phyloP scores from a whole-genome alignment of 1,140 invertebrate genomes.

The Megathymus violae region DNA sequence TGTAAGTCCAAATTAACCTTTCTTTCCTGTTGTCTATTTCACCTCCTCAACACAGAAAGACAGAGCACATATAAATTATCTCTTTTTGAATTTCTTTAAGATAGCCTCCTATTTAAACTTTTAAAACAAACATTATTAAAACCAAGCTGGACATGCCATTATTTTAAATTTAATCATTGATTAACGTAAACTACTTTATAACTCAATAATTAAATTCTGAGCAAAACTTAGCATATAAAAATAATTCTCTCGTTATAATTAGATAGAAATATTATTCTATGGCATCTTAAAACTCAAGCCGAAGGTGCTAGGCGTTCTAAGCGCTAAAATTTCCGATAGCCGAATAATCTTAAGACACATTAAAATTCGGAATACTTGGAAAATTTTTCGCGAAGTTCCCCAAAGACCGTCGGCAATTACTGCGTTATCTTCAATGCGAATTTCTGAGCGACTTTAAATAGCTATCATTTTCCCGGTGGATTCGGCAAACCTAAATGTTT shows the following conservation, averaged over 20 bases:
- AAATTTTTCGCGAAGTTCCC: constrained; percentile 47
- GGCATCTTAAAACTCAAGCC: constrained; percentile 7
- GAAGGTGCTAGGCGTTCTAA: background rate
- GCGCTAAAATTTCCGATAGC: constrained; percentile 21
- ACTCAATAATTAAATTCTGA: background rate
- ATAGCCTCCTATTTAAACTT: too few relatives aligned
- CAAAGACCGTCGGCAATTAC: constrained; percentile 61
- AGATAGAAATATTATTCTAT: background rate
- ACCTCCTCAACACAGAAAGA: too few relatives aligned
- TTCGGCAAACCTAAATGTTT: constrained; percentile 49
- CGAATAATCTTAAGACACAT: constrained; percentile 31
- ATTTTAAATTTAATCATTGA: background rate
- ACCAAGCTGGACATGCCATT: background rate
- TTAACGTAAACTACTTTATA: background rate
- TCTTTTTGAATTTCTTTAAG: too few relatives aligned
- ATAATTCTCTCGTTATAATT: constrained; percentile 1
- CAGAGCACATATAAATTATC: too few relatives aligned
- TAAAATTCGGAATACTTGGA: constrained; percentile 40
- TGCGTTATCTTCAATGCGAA: constrained; percentile 64
- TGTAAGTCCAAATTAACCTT: too few relatives aligned
- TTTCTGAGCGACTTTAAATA: constrained; percentile 67
- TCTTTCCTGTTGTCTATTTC: too few relatives aligned
- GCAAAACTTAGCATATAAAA: background rate
- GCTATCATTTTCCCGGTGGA: constrained; percentile 60
- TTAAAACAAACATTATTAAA: too few relatives aligned